Evolutionary conservation across 2,113 vertebrate genomes (phyloP).

Genomic region (Aptenodytes forsteri): DNA sequence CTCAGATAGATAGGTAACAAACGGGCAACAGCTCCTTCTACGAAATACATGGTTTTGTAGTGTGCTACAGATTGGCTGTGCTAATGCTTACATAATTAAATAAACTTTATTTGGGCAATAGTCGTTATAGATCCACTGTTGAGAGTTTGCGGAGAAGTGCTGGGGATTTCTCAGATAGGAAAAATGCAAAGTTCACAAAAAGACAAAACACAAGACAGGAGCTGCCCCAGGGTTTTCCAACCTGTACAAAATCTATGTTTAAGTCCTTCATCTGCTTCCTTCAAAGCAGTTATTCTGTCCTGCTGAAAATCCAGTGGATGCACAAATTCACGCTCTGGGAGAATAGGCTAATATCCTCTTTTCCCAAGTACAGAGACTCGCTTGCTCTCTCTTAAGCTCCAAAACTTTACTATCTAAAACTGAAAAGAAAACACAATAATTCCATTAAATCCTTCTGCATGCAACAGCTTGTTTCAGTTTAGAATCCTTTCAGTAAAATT

Average conservation of each 20-base stretch:
- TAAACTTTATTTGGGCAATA: background rate
- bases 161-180: background rate
- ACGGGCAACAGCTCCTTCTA: background rate
- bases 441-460: background rate
- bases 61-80: background rate
- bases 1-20: background rate
- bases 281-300: background rate
- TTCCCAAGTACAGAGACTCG: background rate
- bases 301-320: background rate
- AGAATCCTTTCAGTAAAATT: background rate
- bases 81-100: background rate
- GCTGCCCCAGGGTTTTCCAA: background rate
- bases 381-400: background rate
- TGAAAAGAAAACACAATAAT: background rate
- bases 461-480: background rate
- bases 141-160: background rate
- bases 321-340: background rate
- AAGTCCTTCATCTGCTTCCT: background rate
- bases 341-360: background rate
- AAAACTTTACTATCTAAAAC: background rate
- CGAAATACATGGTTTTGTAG: background rate
- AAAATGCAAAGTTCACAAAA: background rate
- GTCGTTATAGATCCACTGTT: background rate
- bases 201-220: background rate
- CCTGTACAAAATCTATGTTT: background rate